These are phyloP conservation scores for Xiphophorus couchianus DNA, from an alignment of 2,113 vertebrate species.

Conservation along the genomic window DNA sequence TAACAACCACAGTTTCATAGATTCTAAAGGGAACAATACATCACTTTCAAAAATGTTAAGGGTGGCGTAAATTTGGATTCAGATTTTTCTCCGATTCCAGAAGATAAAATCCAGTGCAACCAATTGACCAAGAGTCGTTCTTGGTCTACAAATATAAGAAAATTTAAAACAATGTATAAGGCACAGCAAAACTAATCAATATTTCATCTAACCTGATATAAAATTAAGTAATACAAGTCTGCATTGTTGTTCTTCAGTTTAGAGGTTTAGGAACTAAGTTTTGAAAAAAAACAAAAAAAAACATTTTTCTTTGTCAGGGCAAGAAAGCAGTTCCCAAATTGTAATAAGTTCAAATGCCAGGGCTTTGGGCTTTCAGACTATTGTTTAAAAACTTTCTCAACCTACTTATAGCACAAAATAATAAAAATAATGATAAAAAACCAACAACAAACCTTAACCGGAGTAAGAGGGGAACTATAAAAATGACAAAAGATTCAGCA, in stretches of 20 bases:
- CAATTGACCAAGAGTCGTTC: neutral
- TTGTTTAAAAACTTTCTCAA: no score
- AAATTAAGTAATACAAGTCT: neutral
- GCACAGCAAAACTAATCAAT: neutral
- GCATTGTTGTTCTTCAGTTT: neutral
- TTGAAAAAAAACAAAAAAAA: no score
- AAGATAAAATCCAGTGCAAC: no score
- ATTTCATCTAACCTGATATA: neutral
- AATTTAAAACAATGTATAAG: neutral
- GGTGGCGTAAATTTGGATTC: neutral
- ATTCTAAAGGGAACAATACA: neutral
- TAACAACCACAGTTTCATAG: neutral
- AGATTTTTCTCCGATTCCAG: neutral
- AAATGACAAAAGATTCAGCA: no score
- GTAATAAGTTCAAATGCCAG: no score
- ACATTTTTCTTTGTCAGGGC: neutral
- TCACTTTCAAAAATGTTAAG: neutral
- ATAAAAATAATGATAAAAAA: no score
- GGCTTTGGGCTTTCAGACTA: no score
- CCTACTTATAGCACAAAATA: no score
- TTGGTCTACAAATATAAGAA: neutral
- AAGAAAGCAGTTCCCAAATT: neutral
- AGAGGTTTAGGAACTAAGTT: neutral
- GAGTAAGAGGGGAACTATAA: no score
- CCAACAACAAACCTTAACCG: no score